Conservation (phyloP, 2,113 vertebrate genomes). For the Plestiodon gilberti region DNA sequence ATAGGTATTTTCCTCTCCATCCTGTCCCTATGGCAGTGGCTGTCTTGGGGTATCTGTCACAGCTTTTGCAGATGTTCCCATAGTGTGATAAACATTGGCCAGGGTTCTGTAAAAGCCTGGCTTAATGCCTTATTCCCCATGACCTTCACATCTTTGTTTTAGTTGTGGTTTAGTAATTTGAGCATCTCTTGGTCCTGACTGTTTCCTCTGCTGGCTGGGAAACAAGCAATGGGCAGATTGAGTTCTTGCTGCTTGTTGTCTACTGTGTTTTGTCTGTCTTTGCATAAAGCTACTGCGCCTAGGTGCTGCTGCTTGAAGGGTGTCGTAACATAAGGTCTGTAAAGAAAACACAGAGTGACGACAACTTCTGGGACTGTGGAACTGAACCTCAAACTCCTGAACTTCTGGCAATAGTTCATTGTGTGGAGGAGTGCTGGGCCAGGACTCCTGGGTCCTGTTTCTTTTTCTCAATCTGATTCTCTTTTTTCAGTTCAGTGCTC, state of each 20-base stretch:
- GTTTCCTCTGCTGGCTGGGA: not conserved
- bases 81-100: not conserved
- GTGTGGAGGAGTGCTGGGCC: not conserved
- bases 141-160: conserved; percentile 21
- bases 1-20: not conserved
- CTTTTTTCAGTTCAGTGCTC: not conserved
- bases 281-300: not conserved
- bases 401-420: not conserved
- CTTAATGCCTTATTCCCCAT: not conserved
- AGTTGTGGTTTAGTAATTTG: conserved; percentile 11
- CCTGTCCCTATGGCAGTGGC: not conserved
- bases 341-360: not conserved
- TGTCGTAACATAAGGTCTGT: not conserved
- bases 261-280: not conserved
- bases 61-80: not conserved
- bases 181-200: conserved; percentile 4
- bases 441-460: not conserved
- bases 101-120: not conserved
- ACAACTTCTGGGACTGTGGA: not conserved
- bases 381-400: not conserved
- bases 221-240: not conserved
- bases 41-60: not conserved
- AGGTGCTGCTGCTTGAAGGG: not conserved
- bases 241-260: not conserved
- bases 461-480: not conserved